Percentiles rank a stretch among this genome's conserved stretches.
Conservation (phyloP, 2,797 vertebrate genomes). For the Tiaroga cobitis region DNA sequence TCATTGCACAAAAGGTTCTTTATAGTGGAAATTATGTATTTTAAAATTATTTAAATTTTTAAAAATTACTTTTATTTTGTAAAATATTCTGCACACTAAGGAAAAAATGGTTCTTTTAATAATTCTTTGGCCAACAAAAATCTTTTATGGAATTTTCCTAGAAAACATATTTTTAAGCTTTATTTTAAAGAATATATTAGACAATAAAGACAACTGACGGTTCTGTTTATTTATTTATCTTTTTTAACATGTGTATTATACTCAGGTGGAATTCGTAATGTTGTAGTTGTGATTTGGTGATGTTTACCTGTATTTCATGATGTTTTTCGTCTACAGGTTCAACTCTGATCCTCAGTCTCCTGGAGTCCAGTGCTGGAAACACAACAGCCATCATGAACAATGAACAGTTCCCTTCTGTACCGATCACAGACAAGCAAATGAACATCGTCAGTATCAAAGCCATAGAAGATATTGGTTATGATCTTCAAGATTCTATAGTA, state of each 20-base stretch:
- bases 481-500: constrained; percentile 80
- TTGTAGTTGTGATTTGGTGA: background rate
- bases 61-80: too few species aligned
- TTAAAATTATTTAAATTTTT: too few species aligned
- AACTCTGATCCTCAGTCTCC: background rate
- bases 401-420: constrained; percentile 78
- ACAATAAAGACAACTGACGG: background rate
- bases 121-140: too few species aligned
- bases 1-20: too few species aligned
- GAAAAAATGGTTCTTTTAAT: too few species aligned
- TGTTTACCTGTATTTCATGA: background rate
- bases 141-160: too few species aligned
- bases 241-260: background rate
- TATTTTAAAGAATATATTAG: too few species aligned
- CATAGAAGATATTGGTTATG: constrained; percentile 83
- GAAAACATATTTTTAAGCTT: too few species aligned
- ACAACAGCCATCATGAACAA: constrained; percentile 74
- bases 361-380: background rate
- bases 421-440: constrained; percentile 80
- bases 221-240: background rate
- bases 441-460: constrained; percentile 87
- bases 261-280: background rate
- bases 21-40: too few species aligned
- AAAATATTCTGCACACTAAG: too few species aligned
- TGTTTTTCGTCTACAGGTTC: constrained; percentile 15